Evolutionary conservation across 2,113 vertebrate species (phyloP).

Genomic region (Platycercus adscitus): DNA sequence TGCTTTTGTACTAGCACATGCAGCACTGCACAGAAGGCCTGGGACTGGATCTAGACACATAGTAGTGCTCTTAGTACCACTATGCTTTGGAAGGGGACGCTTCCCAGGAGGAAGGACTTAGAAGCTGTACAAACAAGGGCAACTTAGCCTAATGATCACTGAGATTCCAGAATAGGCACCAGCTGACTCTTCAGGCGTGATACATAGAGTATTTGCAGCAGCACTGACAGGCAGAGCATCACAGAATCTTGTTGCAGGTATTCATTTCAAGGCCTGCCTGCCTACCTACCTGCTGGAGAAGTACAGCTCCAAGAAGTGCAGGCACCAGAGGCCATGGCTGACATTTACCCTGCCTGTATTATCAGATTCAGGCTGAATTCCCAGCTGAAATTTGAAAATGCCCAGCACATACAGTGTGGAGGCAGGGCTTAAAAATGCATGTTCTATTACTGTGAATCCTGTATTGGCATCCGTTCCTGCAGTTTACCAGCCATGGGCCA

Average conservation of each 20-base stretch:
- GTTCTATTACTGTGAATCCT: background rate
- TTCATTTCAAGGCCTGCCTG: background rate
- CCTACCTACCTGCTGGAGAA: background rate
- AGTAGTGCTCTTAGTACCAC: background rate
- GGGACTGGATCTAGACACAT: background rate
- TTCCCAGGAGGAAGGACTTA: background rate
- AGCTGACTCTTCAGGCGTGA: background rate
- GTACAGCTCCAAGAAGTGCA: background rate
- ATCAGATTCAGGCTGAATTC: background rate
- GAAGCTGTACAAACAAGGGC: fast-evolving
- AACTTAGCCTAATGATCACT: background rate
- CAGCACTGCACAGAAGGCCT: background rate
- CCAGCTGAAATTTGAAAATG: background rate
- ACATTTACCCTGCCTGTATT: background rate
- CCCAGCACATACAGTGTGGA: background rate
- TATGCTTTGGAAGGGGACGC: fast-evolving
- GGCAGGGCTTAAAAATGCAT: background rate
- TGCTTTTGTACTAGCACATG: background rate
- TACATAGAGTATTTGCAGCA: background rate
- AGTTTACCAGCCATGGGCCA: background rate
- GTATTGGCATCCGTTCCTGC: background rate
- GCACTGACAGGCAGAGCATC: background rate
- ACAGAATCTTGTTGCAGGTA: background rate
- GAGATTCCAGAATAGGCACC: fast-evolving
- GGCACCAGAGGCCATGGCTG: background rate